A percentile compares a stretch with the other conserved stretches of the same genome.
phyloP scores from a whole-genome alignment of 2,797 vertebrate genomes.

The Characodon lateralis region DNA sequence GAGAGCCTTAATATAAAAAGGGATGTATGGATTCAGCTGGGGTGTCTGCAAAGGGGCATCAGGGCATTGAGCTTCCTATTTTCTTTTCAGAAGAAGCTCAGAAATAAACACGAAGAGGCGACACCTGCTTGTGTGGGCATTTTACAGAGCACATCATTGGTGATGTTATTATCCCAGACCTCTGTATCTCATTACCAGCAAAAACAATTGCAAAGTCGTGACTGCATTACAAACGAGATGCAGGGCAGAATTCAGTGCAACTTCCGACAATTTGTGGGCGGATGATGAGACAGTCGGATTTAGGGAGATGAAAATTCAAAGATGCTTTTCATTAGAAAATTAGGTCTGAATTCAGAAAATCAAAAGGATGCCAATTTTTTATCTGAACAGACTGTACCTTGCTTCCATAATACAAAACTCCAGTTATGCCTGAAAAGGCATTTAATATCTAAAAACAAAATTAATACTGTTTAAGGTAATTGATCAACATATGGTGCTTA shows the following conservation, averaged over 20 bases:
- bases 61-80: slow-evolving; percentile 7
- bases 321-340: slow-evolving; percentile 3
- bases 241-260: slow-evolving; percentile 12
- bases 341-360: slow-evolving; percentile 10
- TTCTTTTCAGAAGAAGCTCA: slow-evolving; percentile 11
- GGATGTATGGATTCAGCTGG: slow-evolving; percentile 7
- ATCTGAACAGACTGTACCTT: slow-evolving; percentile 1
- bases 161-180: not conserved
- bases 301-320: not conserved
- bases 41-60: slow-evolving; percentile 9
- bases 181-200: slow-evolving; percentile 1
- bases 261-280: not conserved
- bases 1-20: slow-evolving; percentile 25
- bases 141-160: not conserved
- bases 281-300: not conserved
- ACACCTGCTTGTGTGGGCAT: not conserved
- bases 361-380: not conserved
- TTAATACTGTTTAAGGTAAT: not conserved
- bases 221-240: slow-evolving; percentile 16
- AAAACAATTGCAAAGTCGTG: not conserved
- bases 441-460: too few relatives aligned
- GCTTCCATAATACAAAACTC: slow-evolving; percentile 4
- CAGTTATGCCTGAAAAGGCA: too few relatives aligned
- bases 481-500: not conserved
- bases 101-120: slow-evolving; percentile 8